Percentiles rank a stretch among this genome's conserved stretches.
These are phyloP conservation scores for Euphysa ruthae DNA, from an alignment of 30 jellyfish, hydroid and myxozoan species.

Conservation along the genomic window DNA sequence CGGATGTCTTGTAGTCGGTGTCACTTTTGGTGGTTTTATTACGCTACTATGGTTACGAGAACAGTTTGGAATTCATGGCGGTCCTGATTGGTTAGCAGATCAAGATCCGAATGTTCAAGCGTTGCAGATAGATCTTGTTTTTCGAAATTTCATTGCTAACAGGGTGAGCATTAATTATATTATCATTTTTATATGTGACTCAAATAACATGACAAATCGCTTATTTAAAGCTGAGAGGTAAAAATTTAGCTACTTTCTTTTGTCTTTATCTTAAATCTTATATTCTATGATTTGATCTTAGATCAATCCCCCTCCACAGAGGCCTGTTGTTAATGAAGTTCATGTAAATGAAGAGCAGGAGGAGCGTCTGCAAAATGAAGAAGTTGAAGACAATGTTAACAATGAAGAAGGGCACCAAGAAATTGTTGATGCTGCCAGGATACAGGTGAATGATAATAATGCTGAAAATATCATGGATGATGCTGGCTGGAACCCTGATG, in stretches of 20 bases:
- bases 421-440: too few species aligned
- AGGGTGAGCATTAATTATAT: too few species aligned
- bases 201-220: too few species aligned
- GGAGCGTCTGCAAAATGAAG: slow-evolving; percentile 29
- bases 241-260: too few species aligned
- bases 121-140: slow-evolving; percentile 12
- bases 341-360: slow-evolving; percentile 12
- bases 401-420: not conserved
- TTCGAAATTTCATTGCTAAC: slow-evolving; percentile 15
- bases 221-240: too few species aligned
- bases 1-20: slow-evolving; percentile 80
- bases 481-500: slow-evolving; percentile 51
- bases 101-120: slow-evolving; percentile 20
- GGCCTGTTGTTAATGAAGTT: slow-evolving; percentile 22
- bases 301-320: too few species aligned
- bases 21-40: slow-evolving; percentile 83
- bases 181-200: too few species aligned
- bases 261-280: too few species aligned
- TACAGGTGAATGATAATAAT: slow-evolving; percentile 25
- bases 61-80: slow-evolving; percentile 92
- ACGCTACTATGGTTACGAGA: slow-evolving; percentile 92
- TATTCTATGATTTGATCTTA: too few species aligned
- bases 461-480: slow-evolving; percentile 22
- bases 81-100: slow-evolving; percentile 82
- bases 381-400: slow-evolving; percentile 29